phyloP scores from a whole-genome alignment of 2,113 vertebrate genomes.

The Bubo bubo region DNA sequence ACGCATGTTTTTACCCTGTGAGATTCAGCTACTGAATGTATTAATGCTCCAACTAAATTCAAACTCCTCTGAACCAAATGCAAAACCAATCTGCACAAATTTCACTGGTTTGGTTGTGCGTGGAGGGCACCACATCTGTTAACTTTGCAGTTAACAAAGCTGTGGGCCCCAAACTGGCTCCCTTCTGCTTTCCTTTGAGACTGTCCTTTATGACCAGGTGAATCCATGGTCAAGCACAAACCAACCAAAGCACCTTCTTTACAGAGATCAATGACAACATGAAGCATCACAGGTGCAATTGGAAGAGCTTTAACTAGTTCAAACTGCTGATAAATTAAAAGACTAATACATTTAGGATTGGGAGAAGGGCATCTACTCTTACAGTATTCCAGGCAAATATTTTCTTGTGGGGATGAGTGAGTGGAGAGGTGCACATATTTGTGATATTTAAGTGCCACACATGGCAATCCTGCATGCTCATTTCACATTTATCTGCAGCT shows the following conservation, averaged over 20 bases:
- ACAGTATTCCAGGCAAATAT: not conserved
- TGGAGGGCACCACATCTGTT: not conserved
- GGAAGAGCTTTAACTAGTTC: not conserved
- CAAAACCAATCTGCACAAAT: not conserved
- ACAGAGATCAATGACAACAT: not conserved
- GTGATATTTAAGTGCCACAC: not conserved
- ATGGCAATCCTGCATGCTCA: not conserved
- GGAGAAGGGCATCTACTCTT: not conserved
- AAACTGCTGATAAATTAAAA: not conserved
- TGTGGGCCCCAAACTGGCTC: not conserved
- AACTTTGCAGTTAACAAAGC: not conserved
- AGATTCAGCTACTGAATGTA: not conserved
- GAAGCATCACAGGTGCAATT: not conserved
- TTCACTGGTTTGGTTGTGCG: rapidly evolving
- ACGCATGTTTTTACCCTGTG: not conserved
- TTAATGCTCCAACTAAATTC: not conserved
- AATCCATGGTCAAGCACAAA: not conserved
- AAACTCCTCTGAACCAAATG: not conserved
- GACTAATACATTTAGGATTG: rapidly evolving
- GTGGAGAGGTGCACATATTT: not conserved
- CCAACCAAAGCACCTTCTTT: not conserved
- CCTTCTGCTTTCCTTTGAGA: not conserved
- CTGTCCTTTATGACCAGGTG: too few relatives aligned
- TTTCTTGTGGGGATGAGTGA: not conserved
- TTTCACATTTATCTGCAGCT: not conserved